Percentiles rank a stretch among this genome's conserved stretches.
Conservation (phyloP, 2,888 invertebrate genomes). For the Parnassius orleans region DNA sequence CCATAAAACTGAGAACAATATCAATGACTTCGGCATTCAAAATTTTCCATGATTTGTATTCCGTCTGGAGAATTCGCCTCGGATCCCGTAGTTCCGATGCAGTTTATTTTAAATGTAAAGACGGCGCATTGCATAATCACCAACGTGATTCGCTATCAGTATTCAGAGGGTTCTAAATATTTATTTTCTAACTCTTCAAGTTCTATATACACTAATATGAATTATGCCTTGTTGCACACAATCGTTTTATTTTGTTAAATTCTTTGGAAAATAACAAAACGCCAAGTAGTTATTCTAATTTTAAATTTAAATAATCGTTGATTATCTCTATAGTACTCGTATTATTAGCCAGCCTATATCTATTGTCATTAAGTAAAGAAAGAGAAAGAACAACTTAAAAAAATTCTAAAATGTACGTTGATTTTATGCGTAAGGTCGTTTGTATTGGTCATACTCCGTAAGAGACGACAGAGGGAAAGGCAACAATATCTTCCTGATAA, state of each 20-base stretch:
- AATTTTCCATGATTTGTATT: constrained; percentile 77
- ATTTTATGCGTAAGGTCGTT: too few species aligned
- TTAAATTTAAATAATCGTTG: background rate
- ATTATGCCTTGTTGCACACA: constrained; percentile 32
- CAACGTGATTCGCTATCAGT: constrained; percentile 73
- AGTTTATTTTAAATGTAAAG: constrained; percentile 77
- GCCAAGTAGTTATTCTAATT: background rate
- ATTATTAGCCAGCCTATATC: too few species aligned
- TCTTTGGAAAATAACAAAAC: too few species aligned
- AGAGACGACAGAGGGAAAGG: too few species aligned
- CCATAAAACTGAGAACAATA: constrained; percentile 49
- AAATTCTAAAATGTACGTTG: too few species aligned
- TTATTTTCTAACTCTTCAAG: constrained; percentile 61
- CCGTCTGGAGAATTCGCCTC: constrained; percentile 70
- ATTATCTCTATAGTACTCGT: too few species aligned
- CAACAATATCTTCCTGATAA: too few species aligned
- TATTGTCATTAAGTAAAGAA: too few species aligned
- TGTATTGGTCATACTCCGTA: too few species aligned
- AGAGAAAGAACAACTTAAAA: too few species aligned
- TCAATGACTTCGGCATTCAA: constrained; percentile 60
- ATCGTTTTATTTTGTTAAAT: constrained; percentile 26
- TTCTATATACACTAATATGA: constrained; percentile 39
- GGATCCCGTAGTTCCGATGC: constrained; percentile 70
- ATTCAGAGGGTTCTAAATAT: constrained; percentile 72
- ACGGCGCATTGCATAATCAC: constrained; percentile 76